A percentile compares a stretch with the other conserved stretches of the same genome.
Conservation (phyloP, 2,888 invertebrate species). For the Epinotia nisella region DNA sequence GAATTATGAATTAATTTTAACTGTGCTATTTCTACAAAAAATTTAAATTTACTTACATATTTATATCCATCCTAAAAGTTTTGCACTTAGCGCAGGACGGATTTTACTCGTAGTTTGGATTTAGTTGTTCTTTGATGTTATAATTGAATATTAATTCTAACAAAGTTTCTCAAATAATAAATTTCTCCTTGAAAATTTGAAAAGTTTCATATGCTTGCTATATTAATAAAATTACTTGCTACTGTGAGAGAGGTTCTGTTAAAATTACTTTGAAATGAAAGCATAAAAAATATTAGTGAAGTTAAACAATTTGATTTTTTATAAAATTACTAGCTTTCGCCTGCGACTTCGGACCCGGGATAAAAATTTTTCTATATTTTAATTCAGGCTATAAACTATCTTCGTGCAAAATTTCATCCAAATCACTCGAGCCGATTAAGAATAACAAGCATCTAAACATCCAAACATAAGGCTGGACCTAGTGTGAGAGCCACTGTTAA, state of each 20-base stretch:
- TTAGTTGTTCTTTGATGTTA: background rate
- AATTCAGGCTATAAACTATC: too few species aligned
- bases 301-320: background rate
- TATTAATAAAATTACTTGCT: background rate
- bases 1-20: too few species aligned
- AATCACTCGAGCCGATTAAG: too few species aligned
- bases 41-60: background rate
- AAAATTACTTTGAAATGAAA: background rate
- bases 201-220: background rate
- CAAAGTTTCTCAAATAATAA: constrained; percentile 1
- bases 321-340: background rate
- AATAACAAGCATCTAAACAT: too few species aligned
- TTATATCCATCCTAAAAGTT: background rate
- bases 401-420: too few species aligned
- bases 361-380: too few species aligned
- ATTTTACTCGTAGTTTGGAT: constrained; percentile 1
- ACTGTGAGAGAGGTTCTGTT: background rate
- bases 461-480: too few species aligned
- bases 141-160: constrained; percentile 1
- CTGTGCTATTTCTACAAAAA: background rate
- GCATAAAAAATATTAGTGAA: background rate
- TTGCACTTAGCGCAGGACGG: background rate
- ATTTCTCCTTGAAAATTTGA: background rate
- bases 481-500: too few species aligned
- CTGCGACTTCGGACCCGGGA: too few species aligned